Base-by-base conservation (phyloP, 1,140 invertebrate species). In the Aphelinus atriplicis region DNA sequence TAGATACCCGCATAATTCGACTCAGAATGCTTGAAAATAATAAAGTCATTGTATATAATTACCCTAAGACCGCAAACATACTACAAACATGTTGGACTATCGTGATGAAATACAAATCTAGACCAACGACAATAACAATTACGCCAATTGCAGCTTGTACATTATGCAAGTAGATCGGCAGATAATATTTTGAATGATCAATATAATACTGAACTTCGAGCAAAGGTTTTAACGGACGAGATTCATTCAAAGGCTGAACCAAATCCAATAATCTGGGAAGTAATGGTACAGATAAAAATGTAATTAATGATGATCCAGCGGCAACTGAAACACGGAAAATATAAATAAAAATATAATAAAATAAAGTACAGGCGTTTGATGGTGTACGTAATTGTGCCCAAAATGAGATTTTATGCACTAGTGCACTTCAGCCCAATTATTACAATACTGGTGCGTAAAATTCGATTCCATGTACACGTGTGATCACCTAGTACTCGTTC, bases 61-160 rank as follows among this genome's bases (percentile, higher is more conserved):
- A 74, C 72, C 72, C 72, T 62, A 74, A 7, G 10, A 74, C 26
- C n/a, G 26, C 3, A 57, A 74, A 74, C 65, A 74, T 68, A 7
- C 65, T 55, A 45, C 65, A 74, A 26, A 57, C 26, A 61, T 73
- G 72, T 47, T 73, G 64, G 45, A 63, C 7, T 1, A 68, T 47
- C 58, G 53, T 68, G 5, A 74, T 7, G 5, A 61, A 74, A 46
- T 55, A 74, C 1, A 57, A 43, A 58, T 74, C 72, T 2, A 51
- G 46, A 2, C 47, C 9, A n/a, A 74, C 2, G 26, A 68, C 43
- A 0, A 4, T 56, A 9, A 62, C 42, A 6, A 56, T 56, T 26
- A 74, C 65, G 3, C 7, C 1, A 43, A 55, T 1, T 9, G 57
- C 63, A 10, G 57, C 65, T 45, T 74, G 72, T 26, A 68, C 6